phyloP scores from a whole-genome alignment of 1,140 invertebrate genomes.

The Procambarus clarkii region DNA sequence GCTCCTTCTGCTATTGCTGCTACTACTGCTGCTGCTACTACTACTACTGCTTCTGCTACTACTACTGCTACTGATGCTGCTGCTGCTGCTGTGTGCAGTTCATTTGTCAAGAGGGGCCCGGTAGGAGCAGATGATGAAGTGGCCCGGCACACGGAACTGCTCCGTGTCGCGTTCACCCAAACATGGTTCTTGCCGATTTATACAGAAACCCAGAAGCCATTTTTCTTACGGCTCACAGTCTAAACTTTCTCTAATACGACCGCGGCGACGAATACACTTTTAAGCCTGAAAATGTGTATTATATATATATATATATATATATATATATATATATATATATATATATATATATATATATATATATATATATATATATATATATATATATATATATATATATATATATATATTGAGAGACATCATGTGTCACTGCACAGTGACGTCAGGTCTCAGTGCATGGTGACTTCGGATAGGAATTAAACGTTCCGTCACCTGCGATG shows the following conservation, averaged over 20 bases:
- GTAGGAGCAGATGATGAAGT: conserved; percentile 1
- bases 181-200: conserved; percentile 26
- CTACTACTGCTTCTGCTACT: no score
- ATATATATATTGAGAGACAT: not conserved
- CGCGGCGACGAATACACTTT: no score
- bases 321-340: conserved; percentile 8
- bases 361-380: conserved; percentile 12
- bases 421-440: no score
- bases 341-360: conserved; percentile 6
- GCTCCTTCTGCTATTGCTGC: no score
- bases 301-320: not conserved
- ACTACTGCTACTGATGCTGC: no score
- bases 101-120: not conserved
- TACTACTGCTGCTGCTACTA: no score
- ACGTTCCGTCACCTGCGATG: no score
- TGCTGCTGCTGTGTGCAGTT: no score
- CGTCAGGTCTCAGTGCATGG: no score
- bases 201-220: not conserved
- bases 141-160: conserved; percentile 18
- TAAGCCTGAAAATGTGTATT: no score
- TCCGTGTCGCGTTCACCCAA: not conserved
- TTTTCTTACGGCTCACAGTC: not conserved
- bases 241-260: no score
- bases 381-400: conserved; percentile 3
- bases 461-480: no score